These are phyloP conservation scores for Acrocyrtus sp. DNA, from an alignment of 2,888 invertebrate species.

Conservation along the genomic window DNA sequence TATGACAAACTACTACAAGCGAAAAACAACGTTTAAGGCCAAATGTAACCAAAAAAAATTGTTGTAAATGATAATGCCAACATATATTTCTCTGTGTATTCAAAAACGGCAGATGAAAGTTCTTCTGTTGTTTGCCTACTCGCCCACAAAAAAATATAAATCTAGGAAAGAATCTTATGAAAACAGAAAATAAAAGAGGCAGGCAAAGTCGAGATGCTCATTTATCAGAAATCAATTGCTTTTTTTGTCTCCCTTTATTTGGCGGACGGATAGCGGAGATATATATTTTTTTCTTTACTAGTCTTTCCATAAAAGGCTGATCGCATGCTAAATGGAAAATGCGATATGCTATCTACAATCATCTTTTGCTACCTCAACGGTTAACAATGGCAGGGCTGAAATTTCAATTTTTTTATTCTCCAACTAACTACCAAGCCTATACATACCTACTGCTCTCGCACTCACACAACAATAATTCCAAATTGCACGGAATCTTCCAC, in stretches of 20 bases:
- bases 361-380: too few relatives aligned
- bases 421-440: too few relatives aligned
- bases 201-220: slow-evolving; percentile 24
- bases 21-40: slow-evolving; percentile 8
- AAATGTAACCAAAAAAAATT: slow-evolving; percentile 31
- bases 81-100: too few relatives aligned
- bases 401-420: too few relatives aligned
- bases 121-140: slow-evolving; percentile 14
- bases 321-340: slow-evolving; percentile 36
- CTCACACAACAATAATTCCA: too few relatives aligned
- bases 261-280: too few relatives aligned
- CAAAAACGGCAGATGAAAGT: slow-evolving; percentile 30
- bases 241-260: slow-evolving; percentile 40
- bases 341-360: slow-evolving; percentile 35
- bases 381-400: too few relatives aligned
- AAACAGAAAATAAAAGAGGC: slow-evolving; percentile 15
- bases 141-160: slow-evolving; percentile 34
- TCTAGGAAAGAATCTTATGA: slow-evolving; percentile 24
- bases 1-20: too few relatives aligned
- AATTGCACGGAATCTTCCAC: too few relatives aligned
- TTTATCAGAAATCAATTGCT: slow-evolving; percentile 50
- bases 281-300: too few relatives aligned
- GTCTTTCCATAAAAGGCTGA: slow-evolving; percentile 44
- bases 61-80: too few relatives aligned
- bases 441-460: too few relatives aligned